Base-by-base conservation (phyloP, 1,140 invertebrate genomes). In the Euschistus heros region DNA sequence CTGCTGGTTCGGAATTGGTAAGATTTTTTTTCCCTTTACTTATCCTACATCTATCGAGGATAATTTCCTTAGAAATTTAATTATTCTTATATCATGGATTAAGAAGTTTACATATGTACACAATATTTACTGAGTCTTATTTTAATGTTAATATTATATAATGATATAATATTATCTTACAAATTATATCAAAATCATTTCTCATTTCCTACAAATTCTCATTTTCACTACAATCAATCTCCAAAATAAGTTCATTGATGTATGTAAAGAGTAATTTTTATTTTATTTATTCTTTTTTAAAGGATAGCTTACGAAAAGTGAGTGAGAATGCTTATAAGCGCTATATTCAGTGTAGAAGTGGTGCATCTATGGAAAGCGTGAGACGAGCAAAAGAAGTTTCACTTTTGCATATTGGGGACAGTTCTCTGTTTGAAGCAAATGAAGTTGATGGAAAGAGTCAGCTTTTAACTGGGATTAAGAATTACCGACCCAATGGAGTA, bases 241-340 rank as follows among this genome's bases (percentile, higher is more conserved):
- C 27, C 27, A 4, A n/a, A n/a, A n/a, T n/a, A n/a, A n/a, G n/a
- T n/a, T n/a, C n/a, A n/a, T n/a, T n/a, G n/a, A n/a, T n/a, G n/a
- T n/a, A n/a, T n/a, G n/a, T n/a, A n/a, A n/a, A n/a, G n/a, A n/a
- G n/a, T n/a, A n/a, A n/a, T 7, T 7, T 30, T 30, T 30, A 30
- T 30, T 30, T 30, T 30, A 30, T 30, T 30, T 30, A 4, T 37
- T 33, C 8, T 20, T n/a, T 2, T 61, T 61, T 33, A 20, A 14
- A 92, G 89, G 75, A 76, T 62, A 86, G 86, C 67, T 83, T 92
- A 74, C 77, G 81, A 66, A 84, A 86, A 66, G 90, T 92, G 0
- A 86, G 87, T 68, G 80, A 81, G 13, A 97, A 97, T 74, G 95
- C 90, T 2, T 95, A 93, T 77, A 86, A 88, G 71, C 89, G 96